Evolutionary conservation across 2,113 vertebrate genomes (phyloP).

Genomic region (Otis tarda): DNA sequence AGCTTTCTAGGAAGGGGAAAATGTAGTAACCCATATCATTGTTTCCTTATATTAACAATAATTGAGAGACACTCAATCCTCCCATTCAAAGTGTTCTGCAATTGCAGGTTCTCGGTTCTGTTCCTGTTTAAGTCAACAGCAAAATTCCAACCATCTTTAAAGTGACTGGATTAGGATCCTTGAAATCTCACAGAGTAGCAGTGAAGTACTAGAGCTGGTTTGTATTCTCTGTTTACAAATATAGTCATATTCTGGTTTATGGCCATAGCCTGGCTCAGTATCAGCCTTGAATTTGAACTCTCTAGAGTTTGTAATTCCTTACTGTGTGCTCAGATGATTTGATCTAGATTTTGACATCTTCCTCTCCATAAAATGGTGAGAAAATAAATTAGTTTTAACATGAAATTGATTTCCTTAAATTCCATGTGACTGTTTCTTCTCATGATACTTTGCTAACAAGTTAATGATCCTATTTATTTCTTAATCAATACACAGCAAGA

Average conservation of each 20-base stretch:
- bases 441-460: constrained; percentile 28
- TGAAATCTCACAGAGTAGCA: neutral
- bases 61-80: neutral
- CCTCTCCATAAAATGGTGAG: neutral
- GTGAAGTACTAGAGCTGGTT: neutral
- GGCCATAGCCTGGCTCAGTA: neutral
- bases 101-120: neutral
- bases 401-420: constrained; percentile 38
- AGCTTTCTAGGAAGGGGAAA: neutral
- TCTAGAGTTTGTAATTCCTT: neutral
- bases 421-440: neutral
- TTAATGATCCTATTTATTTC: constrained; percentile 35
- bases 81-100: neutral
- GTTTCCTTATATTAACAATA: neutral
- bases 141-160: neutral
- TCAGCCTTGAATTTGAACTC: neutral
- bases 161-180: neutral
- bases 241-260: neutral
- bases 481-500: constrained; percentile 35
- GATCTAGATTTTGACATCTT: constrained; percentile 2
- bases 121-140: neutral
- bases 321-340: neutral
- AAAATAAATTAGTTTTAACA: constrained; percentile 30
- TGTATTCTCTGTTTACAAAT: neutral
- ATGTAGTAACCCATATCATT: neutral